Evolutionary conservation across 2,888 invertebrate genomes (phyloP).

Genomic region (Dasypogon diadema): DNA sequence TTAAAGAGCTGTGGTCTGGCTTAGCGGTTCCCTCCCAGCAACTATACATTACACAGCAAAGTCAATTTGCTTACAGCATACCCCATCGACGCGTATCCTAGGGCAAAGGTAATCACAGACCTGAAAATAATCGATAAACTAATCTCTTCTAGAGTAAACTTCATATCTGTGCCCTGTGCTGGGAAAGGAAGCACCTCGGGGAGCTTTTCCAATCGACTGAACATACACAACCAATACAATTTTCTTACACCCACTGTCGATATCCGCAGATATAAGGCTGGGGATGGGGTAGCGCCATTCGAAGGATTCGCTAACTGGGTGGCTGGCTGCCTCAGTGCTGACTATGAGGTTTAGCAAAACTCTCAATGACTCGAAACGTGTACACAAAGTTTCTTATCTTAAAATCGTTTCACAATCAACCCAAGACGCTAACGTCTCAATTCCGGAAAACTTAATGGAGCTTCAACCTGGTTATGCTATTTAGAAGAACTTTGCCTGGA

Average conservation of each 20-base stretch:
- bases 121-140: conserved; percentile 42
- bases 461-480: conserved; percentile 35
- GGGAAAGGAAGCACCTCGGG: conserved; percentile 6
- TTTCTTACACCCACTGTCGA: conserved; percentile 12
- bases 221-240: conserved; percentile 43
- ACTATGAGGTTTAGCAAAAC: neutral
- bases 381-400: conserved; percentile 45
- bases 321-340: neutral
- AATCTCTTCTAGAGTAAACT: conserved; percentile 46
- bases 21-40: neutral
- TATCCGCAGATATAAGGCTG: neutral
- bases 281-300: neutral
- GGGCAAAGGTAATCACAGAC: conserved; percentile 35
- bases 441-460: conserved; percentile 25
- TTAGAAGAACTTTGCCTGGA: neutral
- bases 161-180: conserved; percentile 34
- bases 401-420: conserved; percentile 41
- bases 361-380: conserved; percentile 39
- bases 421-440: conserved; percentile 37
- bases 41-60: neutral
- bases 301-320: neutral
- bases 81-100: conserved; percentile 19
- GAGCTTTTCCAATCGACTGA: conserved; percentile 47
- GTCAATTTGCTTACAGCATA: conserved; percentile 29
- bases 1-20: neutral